Conservation (phyloP, 2,113 vertebrate species). For the Hipposideros armiger region DNA sequence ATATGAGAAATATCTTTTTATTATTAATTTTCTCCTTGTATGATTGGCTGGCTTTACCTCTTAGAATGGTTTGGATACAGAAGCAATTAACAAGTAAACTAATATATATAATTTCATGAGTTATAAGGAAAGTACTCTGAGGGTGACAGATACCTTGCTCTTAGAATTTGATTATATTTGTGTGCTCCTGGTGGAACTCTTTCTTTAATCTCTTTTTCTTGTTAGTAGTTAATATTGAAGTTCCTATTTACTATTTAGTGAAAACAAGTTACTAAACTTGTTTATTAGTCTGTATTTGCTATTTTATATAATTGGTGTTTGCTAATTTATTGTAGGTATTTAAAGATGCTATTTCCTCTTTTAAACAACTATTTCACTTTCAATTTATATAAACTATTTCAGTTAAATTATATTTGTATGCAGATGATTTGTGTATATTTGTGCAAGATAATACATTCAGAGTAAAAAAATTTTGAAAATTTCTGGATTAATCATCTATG, state of each 20-base stretch:
- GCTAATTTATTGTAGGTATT: conserved; percentile 79
- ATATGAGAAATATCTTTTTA: background rate
- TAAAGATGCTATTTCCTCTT: conserved; percentile 84
- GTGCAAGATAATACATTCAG: conserved; percentile 1
- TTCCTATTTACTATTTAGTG: conserved; percentile 71
- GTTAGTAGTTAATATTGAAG: conserved; percentile 77
- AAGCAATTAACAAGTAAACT: conserved; percentile 56
- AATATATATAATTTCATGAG: conserved; percentile 39
- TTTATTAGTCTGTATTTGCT: conserved; percentile 76
- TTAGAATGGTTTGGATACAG: background rate
- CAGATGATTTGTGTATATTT: background rate
- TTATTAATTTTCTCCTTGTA: conserved; percentile 43
- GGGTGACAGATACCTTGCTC: conserved; percentile 83
- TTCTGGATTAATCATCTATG: background rate
- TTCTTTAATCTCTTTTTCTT: conserved; percentile 80
- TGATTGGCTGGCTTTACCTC: background rate
- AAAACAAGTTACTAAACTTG: conserved; percentile 73
- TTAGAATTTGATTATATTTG: conserved; percentile 78
- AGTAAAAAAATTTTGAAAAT: conserved; percentile 18
- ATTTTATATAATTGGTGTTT: conserved; percentile 70
- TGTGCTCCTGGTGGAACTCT: conserved; percentile 81
- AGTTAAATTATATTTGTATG: conserved; percentile 1
- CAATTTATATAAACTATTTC: conserved; percentile 42
- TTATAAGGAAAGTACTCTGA: conserved; percentile 33
- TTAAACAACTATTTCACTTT: background rate